Percentiles rank a stretch among this genome's conserved stretches.
Conservation (phyloP, 2,888 invertebrate species). For the Apamea crenata region DNA sequence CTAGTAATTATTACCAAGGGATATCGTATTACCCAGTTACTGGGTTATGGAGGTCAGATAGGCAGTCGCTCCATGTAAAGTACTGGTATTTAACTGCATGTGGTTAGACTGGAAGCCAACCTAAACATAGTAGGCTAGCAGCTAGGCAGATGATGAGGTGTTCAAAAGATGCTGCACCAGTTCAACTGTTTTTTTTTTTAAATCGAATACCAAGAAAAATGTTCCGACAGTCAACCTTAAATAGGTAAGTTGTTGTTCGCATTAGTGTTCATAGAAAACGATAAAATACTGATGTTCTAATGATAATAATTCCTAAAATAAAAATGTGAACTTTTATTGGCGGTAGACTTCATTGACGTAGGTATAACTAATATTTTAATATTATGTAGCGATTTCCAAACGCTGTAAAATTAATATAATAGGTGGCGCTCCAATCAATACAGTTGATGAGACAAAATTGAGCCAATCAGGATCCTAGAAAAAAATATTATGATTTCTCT, state of each 20-base stretch:
- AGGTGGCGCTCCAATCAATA: conserved; percentile 76
- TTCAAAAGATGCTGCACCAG: not conserved
- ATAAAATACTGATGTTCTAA: not conserved
- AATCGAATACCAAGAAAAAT: not conserved
- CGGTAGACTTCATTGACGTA: conserved; percentile 34
- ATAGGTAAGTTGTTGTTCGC: not conserved
- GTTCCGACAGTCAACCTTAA: not conserved
- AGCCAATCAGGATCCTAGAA: conserved; percentile 69
- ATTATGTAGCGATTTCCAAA: conserved; percentile 45
- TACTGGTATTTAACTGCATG: not conserved
- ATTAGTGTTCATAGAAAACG: not conserved
- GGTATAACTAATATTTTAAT: conserved; percentile 48
- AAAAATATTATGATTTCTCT: conserved; percentile 68
- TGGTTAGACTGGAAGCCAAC: not conserved
- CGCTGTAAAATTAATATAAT: conserved; percentile 64
- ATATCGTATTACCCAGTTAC: not conserved
- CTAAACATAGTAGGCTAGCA: not conserved
- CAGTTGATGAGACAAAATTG: conserved; percentile 71
- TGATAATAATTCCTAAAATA: not conserved
- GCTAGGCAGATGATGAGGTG: not conserved
- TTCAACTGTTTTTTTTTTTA: not conserved
- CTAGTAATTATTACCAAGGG: not conserved
- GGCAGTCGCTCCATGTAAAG: not conserved
- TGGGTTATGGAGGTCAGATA: not conserved
- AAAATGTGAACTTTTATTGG: not conserved